Percentiles rank a stretch among this genome's conserved stretches.
phyloP scores from a whole-genome alignment of 2,888 invertebrate genomes.

The Aricia artaxerxes region DNA sequence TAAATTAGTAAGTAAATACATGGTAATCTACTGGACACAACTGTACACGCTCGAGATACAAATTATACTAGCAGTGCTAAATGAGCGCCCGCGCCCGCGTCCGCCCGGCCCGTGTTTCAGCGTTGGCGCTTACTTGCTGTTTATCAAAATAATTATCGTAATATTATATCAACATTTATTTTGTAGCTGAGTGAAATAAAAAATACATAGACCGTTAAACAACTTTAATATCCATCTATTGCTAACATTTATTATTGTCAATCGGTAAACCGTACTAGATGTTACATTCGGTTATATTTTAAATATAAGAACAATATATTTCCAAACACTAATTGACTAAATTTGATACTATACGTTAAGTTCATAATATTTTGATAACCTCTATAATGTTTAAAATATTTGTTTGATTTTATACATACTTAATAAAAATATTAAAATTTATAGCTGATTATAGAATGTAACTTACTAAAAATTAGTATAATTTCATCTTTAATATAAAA shows the following conservation, averaged over 20 bases:
- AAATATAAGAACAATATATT: slow-evolving; percentile 14
- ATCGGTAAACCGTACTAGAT: slow-evolving; percentile 42
- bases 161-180: too few species aligned
- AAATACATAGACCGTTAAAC: slow-evolving; percentile 51
- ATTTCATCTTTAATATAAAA: not conserved
- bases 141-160: too few species aligned
- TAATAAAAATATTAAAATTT: not conserved
- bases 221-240: slow-evolving; percentile 57
- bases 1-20: too few species aligned
- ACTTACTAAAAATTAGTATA: not conserved
- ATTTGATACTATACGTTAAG: not conserved
- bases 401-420: not conserved
- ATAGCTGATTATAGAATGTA: not conserved
- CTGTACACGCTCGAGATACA: too few species aligned
- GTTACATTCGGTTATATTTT: slow-evolving; percentile 39
- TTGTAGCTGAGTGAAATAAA: slow-evolving; percentile 1
- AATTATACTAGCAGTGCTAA: too few species aligned
- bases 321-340: slow-evolving; percentile 6
- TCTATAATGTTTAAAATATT: not conserved
- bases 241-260: slow-evolving; percentile 73
- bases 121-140: too few species aligned
- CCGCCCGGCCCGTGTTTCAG: too few species aligned
- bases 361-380: not conserved
- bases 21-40: too few species aligned
- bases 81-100: too few species aligned